Evolutionary conservation across 2,888 invertebrate species (phyloP), one percentile per base, ranked within the genome.

Genomic region (Lysandra bellargus): DNA sequence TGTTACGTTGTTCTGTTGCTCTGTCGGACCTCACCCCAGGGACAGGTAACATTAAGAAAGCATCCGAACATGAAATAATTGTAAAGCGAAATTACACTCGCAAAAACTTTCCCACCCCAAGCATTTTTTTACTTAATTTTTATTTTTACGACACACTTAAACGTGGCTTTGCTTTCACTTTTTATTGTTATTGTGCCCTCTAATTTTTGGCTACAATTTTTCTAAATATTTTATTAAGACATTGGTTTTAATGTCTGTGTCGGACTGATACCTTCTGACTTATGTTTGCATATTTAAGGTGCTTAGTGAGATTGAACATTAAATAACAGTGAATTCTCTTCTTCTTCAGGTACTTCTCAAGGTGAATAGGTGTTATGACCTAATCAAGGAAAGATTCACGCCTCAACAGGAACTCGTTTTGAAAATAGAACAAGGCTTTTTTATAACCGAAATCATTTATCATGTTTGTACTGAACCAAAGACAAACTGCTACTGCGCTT

Each of bases 331-430:
- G 87, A 85, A 88, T 89, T 94, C 91, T 93, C 92, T 94, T 93
- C 91, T 94, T 93, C 89, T 92, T 87, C 93, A 94, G 93, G 93
- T 94, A 94, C 93, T 94, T 94, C 93, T 93, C 93, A 93, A 93
- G 93, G 93, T 94, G 93, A 94, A 93, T 93, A 93, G 93, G 93
- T 93, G 92, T 92, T 92, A 89, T 89, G 87, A 92, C 89, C 89
- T 91, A 92, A 91, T 87, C 89, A 90, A 91, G 90, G 90, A 91
- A 88, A 89, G 90, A 90, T 89, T 88, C 88, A 88, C 85, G 88
- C 90, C 88, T 87, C 90, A 84, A 92, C 94, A 92, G 94, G 94
- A 93, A 91, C 93, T 91, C 91, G 89, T 91, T 91, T 90, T 90
- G 87, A 89, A 91, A 91, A 91, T 90, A 92, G 89, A 90, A 89